Evolutionary conservation across 2,797 vertebrate species (phyloP), one percentile per base, ranked within the genome.

Genomic region (Hybognathus amarus): DNA sequence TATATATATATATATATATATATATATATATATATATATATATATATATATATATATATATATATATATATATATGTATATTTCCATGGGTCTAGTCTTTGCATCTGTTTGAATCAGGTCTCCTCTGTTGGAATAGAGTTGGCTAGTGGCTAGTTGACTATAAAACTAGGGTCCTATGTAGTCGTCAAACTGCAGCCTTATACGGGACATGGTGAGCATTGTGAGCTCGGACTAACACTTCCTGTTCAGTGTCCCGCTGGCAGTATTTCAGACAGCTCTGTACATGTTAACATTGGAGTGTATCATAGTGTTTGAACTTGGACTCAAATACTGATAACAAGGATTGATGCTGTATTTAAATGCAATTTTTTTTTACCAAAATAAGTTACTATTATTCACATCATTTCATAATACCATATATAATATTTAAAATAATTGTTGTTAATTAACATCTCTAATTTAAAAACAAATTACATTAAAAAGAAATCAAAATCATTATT

Each of bases 401-500:
- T 47, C 1, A 73, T 45, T 18, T 45, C 13, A 24, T 27, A 47
- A 47, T 24, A 18, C 18, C 1, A 45, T 70, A 33, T 30, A 20
- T 47, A 27, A 47, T 20, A 12, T 47, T 73, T 24, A 12, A 59
- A 59, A 12, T 12, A 59, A 59, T 59, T 24, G 9, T 22, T 56
- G 9, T 40, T 40, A 56, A 22, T 54, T 36, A 69, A 54, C 10
- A 13, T 22, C 1, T 5, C 2, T 59, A 13, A 30, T 45, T 69
- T 33, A 64, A 20, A 70, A 33, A 1, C 33, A 45, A 82, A 69
- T 76, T 8, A 4, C 22, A 54, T 78, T 40, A 6, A 1, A 54
- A 24, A 45, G 18, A 40, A 36, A 18, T 61, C 6, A 67, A 64
- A 84, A 61, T 77, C n/a, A 64, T 24, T 4, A 68, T 82, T 71